phyloP scores from a whole-genome alignment of 2,797 vertebrate species.

The Emys orbicularis region DNA sequence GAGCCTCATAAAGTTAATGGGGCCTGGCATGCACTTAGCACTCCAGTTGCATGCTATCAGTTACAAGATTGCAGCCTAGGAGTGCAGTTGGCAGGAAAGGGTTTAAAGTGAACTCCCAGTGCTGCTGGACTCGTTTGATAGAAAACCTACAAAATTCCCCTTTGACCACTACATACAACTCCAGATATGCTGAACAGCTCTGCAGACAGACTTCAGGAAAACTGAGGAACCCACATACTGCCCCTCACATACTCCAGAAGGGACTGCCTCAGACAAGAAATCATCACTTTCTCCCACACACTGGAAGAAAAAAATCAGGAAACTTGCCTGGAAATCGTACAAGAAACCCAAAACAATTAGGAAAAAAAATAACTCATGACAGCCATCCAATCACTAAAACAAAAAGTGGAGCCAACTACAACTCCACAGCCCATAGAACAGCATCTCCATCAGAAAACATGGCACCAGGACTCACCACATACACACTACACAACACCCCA shows the following conservation, averaged over 20 bases:
- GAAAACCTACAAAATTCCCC: background rate
- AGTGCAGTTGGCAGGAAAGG: background rate
- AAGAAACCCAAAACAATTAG: background rate
- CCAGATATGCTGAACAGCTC: background rate
- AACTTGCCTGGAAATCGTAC: background rate
- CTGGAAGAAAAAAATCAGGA: background rate
- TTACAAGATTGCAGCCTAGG: background rate
- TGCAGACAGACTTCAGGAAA: background rate
- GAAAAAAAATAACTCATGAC: background rate
- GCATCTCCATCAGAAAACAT: background rate
- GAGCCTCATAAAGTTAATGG: background rate
- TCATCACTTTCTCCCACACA: background rate
- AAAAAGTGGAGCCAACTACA: background rate
- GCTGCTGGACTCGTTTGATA: background rate
- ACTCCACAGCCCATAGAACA: background rate
- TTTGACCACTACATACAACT: background rate
- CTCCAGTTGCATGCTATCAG: background rate
- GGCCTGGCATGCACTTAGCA: background rate
- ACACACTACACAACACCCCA: background rate
- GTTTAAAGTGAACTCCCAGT: background rate
- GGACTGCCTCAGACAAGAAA: background rate
- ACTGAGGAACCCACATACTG: too few relatives aligned
- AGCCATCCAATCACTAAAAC: background rate
- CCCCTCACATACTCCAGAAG: background rate
- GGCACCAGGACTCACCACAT: background rate